These are phyloP conservation scores for Diorhabda carinulata DNA, from an alignment of 1,140 invertebrate genomes.

Conservation along the genomic window DNA sequence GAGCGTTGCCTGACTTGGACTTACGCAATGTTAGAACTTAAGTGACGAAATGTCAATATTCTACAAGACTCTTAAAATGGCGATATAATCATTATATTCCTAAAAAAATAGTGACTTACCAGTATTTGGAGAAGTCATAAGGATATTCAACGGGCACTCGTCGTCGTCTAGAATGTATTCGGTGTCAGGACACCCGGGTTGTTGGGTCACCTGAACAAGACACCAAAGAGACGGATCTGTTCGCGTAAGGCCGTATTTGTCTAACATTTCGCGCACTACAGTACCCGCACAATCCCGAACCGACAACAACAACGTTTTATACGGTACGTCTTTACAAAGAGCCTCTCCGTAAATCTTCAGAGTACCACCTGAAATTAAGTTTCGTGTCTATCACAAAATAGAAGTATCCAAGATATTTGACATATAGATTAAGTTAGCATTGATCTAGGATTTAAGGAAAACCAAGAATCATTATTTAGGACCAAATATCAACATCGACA, in stretches of 20 bases:
- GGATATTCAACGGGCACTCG: constrained; percentile 92
- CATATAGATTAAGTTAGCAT: too few species aligned
- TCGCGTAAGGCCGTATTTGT: constrained; percentile 92
- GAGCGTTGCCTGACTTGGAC: too few species aligned
- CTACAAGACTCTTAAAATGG: too few species aligned
- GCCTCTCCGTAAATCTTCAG: constrained; percentile 98
- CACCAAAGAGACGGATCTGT: constrained; percentile 88
- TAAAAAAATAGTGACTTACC: constrained; percentile 50
- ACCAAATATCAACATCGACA: too few species aligned
- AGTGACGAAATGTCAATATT: too few species aligned
- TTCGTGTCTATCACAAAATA: too few species aligned
- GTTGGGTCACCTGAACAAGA: constrained; percentile 80
- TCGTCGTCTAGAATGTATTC: constrained; percentile 96
- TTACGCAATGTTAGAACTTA: too few species aligned
- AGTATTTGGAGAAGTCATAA: constrained; percentile 83
- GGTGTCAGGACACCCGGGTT: constrained; percentile 50
- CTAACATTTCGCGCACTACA: constrained; percentile 93
- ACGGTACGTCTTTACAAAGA: constrained; percentile 93
- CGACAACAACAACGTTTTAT: constrained; percentile 94
- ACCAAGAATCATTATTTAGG: too few species aligned
- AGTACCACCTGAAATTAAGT: constrained; percentile 70
- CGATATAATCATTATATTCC: background rate
- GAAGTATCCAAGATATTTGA: too few species aligned
- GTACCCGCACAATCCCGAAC: constrained; percentile 86
- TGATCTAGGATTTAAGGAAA: too few species aligned